Evolutionary conservation across 2,888 invertebrate species (phyloP).

Genomic region (Drosophila heteroneura): DNA sequence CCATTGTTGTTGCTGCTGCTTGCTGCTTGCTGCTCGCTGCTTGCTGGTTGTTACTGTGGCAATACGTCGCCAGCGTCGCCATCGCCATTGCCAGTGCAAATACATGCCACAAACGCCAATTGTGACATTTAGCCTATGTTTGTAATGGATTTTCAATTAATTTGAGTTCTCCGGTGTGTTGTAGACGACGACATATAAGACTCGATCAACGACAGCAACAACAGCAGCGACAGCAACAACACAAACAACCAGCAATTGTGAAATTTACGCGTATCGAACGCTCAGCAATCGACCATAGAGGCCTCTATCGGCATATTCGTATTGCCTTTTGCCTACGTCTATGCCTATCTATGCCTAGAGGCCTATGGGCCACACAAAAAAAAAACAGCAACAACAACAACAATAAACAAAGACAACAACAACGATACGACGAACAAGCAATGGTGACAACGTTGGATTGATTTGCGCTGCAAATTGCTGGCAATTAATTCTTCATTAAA

Average conservation of each 20-base stretch:
- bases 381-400: not conserved
- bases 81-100: slow-evolving; percentile 71
- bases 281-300: slow-evolving; percentile 24
- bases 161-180: slow-evolving; percentile 83
- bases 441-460: slow-evolving; percentile 75
- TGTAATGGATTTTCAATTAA: slow-evolving; percentile 83
- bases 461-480: slow-evolving; percentile 83
- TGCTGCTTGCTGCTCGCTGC: slow-evolving; percentile 19
- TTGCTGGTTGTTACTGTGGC: slow-evolving; percentile 54
- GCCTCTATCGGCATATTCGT: slow-evolving; percentile 28
- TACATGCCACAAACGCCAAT: slow-evolving; percentile 82
- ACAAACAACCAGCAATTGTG: slow-evolving; percentile 65
- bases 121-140: slow-evolving; percentile 83
- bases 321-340: slow-evolving; percentile 7
- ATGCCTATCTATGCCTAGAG: slow-evolving; percentile 22
- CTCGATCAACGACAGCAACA: slow-evolving; percentile 51
- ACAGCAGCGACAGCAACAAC: slow-evolving; percentile 19
- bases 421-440: slow-evolving; percentile 21
- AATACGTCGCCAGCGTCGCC: slow-evolving; percentile 67
- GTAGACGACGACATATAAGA: slow-evolving; percentile 77
- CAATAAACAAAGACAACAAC: not conserved
- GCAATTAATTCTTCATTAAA: slow-evolving; percentile 85
- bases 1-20: slow-evolving; percentile 41
- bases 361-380: slow-evolving; percentile 26
- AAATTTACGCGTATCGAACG: slow-evolving; percentile 75